Evolutionary conservation across 2,888 invertebrate species (phyloP), one percentile per base, ranked within the genome.

Genomic region (Crocallis elinguaria): DNA sequence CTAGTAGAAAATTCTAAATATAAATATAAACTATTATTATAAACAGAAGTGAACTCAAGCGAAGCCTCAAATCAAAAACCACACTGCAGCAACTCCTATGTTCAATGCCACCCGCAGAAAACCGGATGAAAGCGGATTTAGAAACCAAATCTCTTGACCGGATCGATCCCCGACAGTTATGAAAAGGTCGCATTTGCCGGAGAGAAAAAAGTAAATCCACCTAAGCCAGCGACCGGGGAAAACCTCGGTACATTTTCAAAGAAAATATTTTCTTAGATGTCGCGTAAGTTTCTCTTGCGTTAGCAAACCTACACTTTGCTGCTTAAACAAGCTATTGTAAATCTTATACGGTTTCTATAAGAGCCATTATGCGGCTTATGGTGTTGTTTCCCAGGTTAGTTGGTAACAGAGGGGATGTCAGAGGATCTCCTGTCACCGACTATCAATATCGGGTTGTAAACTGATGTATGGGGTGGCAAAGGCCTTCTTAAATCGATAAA

Each of bases 361-460:
- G 71, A 67, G 64, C 62, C 57, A 64, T 21, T 66, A 45, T 50
- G 44, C n/a, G 23, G 30, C 13, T 17, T 13, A 25, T 38, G 29
- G 33, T 11, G 16, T 42, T 43, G 48, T 43, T 43, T 38, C 37
- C 37, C 2, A 17, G 49, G 59, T 61, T 52, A 51, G 62, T 63
- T 62, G 58, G 62, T 44, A 53, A 23, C 33, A 70, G 69, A 72
- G 84, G 86, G 86, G 80, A 79, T 67, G 81, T 80, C 82, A 77
- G 73, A 64, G 72, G 60, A 67, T 70, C 67, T 73, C 69, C 79
- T 87, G 88, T 88, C 88, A 84, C 78, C 86, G 84, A 79, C 88
- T 88, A 88, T 88, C 89, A 88, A 88, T 89, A 88, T 87, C 82
- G 76, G 53, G 69, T 69, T 83, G 77, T 81, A 86, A 86, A 85